Base-by-base conservation (phyloP, 92 coral and sea anemone genomes). In the Palythoa caribaeorum region DNA sequence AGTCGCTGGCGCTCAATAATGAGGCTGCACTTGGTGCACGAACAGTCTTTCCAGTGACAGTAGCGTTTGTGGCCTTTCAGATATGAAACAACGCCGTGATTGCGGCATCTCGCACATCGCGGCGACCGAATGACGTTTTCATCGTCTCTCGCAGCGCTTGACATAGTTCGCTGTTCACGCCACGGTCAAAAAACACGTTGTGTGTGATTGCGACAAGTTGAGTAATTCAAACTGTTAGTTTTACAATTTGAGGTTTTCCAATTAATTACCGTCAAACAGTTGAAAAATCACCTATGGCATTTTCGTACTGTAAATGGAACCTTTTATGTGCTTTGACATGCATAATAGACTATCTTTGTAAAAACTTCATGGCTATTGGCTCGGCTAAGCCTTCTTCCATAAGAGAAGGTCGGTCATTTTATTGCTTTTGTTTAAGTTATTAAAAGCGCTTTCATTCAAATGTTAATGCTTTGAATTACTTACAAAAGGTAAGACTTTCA, bases 1-100 rank as follows among this genome's bases (percentile, higher is more conserved):
- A 97, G 90, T 5, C 99, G 96, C 88, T 97, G 99, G 10, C 99
- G 92, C 62, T 97, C 99, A 69, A 94, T 97, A 38, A 97, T 97
- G 21, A 97, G 90, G 87, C 99, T 94, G 88, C 99, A 97, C 84
- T 97, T 97, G 12, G 87, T 71, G 60, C 99, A 97, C 37, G 93
- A 52, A 50, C 99, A 97, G 9, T 97, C 98, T 52, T 91, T 97
- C 99, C 99, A 97, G 65, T 83, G 91, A 88, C 99, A 97, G 85
- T 91, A 91, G 40, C 97, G 94, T 57, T 97, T 97, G 84, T 97
- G 99, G 62, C 99, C 99, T 83, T 97, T 97, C 38, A 97, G 90
- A 74, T 87, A 92, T 15, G 98, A 92, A 1, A 88, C 80, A 40
- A 85, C 73, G 21, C 99, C 98, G 80, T 97, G 99, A 79, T 97